Percentiles rank a stretch among this genome's conserved stretches.
These are phyloP conservation scores for Zelleria hepariella DNA, from an alignment of 2,888 invertebrate genomes.

Conservation along the genomic window DNA sequence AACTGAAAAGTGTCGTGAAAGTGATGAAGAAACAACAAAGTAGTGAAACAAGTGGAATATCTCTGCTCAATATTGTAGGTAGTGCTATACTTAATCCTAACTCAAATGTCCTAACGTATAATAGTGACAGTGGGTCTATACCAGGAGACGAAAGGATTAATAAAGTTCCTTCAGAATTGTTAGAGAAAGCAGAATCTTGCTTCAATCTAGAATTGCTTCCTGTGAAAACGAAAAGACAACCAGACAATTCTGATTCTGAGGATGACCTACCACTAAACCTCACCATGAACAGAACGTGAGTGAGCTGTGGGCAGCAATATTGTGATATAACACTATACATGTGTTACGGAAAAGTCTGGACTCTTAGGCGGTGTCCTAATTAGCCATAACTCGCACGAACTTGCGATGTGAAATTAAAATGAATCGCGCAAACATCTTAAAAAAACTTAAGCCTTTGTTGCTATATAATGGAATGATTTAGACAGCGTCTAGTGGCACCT, in stretches of 20 bases:
- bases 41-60: slow-evolving; percentile 25
- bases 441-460: too few relatives aligned
- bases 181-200: slow-evolving; percentile 4
- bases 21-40: slow-evolving; percentile 34
- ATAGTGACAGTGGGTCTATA: slow-evolving; percentile 11
- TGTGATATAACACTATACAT: slow-evolving; percentile 5
- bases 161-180: neutral
- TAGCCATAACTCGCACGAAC: too few relatives aligned
- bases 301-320: slow-evolving; percentile 12
- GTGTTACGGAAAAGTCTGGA: neutral
- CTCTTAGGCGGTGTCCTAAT: too few relatives aligned
- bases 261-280: slow-evolving; percentile 53
- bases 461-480: too few relatives aligned
- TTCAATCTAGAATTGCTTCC: neutral
- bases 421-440: too few relatives aligned
- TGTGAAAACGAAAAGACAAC: slow-evolving; percentile 4
- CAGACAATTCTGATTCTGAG: slow-evolving; percentile 37
- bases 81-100: slow-evolving; percentile 14
- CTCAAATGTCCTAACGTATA: slow-evolving; percentile 10
- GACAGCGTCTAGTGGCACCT: too few relatives aligned
- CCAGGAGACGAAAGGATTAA: slow-evolving; percentile 2
- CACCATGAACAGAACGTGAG: slow-evolving; percentile 31
- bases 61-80: slow-evolving; percentile 13
- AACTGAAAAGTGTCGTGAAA: slow-evolving; percentile 58
- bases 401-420: too few relatives aligned